Evolutionary conservation across 2,113 vertebrate species (phyloP).

Genomic region (Falco punctatus): DNA sequence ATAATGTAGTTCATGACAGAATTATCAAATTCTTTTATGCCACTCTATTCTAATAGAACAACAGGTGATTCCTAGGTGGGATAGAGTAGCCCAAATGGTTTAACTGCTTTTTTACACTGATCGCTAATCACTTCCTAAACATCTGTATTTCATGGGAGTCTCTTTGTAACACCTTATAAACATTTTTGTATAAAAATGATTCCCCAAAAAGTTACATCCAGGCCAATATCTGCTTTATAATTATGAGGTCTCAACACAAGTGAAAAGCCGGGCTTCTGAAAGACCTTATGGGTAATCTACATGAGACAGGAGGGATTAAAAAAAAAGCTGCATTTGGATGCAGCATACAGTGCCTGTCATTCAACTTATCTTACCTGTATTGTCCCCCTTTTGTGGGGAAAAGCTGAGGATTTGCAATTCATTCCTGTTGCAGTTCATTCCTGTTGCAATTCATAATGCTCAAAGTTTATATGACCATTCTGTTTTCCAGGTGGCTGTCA

Average conservation of each 20-base stretch:
- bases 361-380: not conserved
- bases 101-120: not conserved
- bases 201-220: not conserved
- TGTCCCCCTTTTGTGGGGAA: not conserved
- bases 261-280: not conserved
- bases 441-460: not conserved
- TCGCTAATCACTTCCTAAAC: not conserved
- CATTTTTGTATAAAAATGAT: not conserved
- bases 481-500: slow-evolving; percentile 20
- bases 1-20: not conserved
- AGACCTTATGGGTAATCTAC: not conserved
- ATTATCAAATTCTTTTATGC: not conserved
- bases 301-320: not conserved
- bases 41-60: not conserved
- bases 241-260: not conserved
- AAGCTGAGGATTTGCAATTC: slow-evolving; percentile 33
- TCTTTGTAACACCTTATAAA: not conserved
- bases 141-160: not conserved
- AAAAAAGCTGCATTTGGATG: not conserved
- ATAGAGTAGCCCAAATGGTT: not conserved
- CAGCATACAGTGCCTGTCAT: not conserved
- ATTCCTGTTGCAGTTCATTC: slow-evolving; percentile 39
- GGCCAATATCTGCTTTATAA: not conserved
- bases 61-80: not conserved
- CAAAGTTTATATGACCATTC: not conserved